Evolutionary conservation across 2,888 invertebrate genomes (phyloP).

Genomic region (Chrysina gloriosa): DNA sequence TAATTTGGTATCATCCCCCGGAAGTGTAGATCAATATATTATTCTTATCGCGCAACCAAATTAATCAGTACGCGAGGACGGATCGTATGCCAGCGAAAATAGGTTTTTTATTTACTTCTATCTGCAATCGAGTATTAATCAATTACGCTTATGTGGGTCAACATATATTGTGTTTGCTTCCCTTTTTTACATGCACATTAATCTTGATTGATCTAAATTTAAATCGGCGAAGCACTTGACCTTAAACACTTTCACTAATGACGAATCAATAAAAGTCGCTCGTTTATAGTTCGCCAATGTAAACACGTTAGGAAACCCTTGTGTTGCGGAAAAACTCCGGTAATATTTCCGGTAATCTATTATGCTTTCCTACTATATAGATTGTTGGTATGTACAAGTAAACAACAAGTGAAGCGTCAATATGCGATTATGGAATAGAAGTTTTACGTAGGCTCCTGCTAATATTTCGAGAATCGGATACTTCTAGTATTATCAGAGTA

Average conservation of each 20-base stretch:
- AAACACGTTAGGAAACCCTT: conserved; percentile 17
- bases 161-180: conserved; percentile 32
- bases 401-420: too few species aligned
- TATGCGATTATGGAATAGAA: too few species aligned
- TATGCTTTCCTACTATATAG: too few species aligned
- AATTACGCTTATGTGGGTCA: conserved; percentile 32
- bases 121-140: conserved; percentile 17
- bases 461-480: too few species aligned
- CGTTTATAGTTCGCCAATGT: background rate
- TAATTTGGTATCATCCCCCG: background rate
- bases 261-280: conserved; percentile 29
- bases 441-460: too few species aligned
- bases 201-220: conserved; percentile 38
- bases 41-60: background rate
- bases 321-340: too few species aligned
- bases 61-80: background rate
- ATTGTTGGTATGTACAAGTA: too few species aligned
- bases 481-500: too few species aligned
- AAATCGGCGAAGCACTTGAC: conserved; percentile 34
- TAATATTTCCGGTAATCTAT: too few species aligned
- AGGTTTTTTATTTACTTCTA: conserved; percentile 26
- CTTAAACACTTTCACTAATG: conserved; percentile 39
- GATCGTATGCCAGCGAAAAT: conserved; percentile 12
- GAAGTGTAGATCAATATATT: background rate
- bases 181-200: conserved; percentile 22